These are phyloP conservation scores for Anthonomus grandis DNA, from an alignment of 1,140 invertebrate species.

Conservation along the genomic window DNA sequence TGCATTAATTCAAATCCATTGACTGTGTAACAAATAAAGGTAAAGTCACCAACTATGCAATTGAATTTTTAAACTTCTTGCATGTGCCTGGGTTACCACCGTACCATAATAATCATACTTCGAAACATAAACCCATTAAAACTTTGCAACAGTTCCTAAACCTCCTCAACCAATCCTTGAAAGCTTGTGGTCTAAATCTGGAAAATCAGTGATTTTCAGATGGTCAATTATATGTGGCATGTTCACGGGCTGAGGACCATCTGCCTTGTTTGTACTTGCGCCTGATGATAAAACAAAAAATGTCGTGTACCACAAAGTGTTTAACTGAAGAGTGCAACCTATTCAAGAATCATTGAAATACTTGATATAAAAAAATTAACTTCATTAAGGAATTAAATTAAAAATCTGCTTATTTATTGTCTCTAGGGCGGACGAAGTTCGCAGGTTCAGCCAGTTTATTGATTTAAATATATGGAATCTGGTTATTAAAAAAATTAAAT, in stretches of 20 bases:
- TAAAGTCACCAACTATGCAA: conserved; percentile 42
- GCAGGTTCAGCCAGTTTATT: no score
- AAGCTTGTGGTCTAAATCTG: conserved; percentile 42
- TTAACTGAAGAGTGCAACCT: no score
- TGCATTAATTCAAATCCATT: conserved; percentile 47
- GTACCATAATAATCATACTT: conserved; percentile 48
- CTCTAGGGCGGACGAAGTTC: no score
- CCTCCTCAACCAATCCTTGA: conserved; percentile 48
- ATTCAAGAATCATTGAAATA: no score
- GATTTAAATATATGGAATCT: no score
- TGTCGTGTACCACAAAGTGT: no score
- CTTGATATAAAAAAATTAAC: no score
- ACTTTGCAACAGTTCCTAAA: conserved; percentile 49
- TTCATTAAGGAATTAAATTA: no score
- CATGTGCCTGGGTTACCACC: conserved; percentile 28
- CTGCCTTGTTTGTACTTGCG: conserved; percentile 18
- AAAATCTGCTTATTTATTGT: no score
- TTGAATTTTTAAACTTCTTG: conserved; percentile 38
- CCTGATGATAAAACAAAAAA: no score
- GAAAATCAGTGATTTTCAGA: conserved; percentile 40
- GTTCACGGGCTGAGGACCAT: conserved; percentile 38
- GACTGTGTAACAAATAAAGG: conserved; percentile 42
- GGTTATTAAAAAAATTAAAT: no score
- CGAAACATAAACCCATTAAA: conserved; percentile 48
- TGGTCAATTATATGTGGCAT: conserved; percentile 45